A percentile compares a stretch with the other conserved stretches of the same genome.
phyloP scores from a whole-genome alignment of 2,797 vertebrate species.

The Rhinichthys osculus region DNA sequence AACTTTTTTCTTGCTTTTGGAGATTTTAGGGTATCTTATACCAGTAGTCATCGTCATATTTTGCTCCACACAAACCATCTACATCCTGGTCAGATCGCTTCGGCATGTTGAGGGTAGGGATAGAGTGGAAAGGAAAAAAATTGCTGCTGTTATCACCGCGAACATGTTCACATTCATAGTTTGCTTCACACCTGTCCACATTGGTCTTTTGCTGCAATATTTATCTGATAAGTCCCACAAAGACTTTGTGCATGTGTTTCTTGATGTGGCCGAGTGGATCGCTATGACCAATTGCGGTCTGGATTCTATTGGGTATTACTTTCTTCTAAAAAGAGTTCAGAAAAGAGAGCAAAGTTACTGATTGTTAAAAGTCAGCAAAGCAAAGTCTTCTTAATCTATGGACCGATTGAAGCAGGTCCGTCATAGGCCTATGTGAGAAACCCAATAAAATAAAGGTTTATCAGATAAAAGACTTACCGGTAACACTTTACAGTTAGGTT shows the following conservation, averaged over 20 bases:
- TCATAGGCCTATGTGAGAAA: not conserved
- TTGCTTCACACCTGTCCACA: slow-evolving; percentile 82
- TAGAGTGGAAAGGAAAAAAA: slow-evolving; percentile 64
- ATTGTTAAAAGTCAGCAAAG: not conserved
- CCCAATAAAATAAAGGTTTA: not conserved
- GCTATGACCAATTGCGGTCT: slow-evolving; percentile 84
- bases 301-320: slow-evolving; percentile 83
- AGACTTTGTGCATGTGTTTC: slow-evolving; percentile 19
- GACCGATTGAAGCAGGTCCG: not conserved
- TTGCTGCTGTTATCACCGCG: slow-evolving; percentile 70
- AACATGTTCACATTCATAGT: slow-evolving; percentile 82
- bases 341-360: slow-evolving; percentile 15
- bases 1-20: slow-evolving; percentile 13
- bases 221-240: fast-evolving
- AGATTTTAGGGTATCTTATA: slow-evolving; percentile 64
- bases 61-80: slow-evolving; percentile 72
- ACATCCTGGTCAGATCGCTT: slow-evolving; percentile 62
- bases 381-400: not conserved
- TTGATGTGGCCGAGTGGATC: slow-evolving; percentile 69
- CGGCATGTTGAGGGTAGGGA: not conserved
- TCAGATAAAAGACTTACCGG: not conserved
- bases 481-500: no score
- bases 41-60: slow-evolving; percentile 67
- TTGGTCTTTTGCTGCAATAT: slow-evolving; percentile 64
- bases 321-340: slow-evolving; percentile 74